Base-by-base conservation (phyloP, 2,113 vertebrate species). In the Australoheros scitulus region DNA sequence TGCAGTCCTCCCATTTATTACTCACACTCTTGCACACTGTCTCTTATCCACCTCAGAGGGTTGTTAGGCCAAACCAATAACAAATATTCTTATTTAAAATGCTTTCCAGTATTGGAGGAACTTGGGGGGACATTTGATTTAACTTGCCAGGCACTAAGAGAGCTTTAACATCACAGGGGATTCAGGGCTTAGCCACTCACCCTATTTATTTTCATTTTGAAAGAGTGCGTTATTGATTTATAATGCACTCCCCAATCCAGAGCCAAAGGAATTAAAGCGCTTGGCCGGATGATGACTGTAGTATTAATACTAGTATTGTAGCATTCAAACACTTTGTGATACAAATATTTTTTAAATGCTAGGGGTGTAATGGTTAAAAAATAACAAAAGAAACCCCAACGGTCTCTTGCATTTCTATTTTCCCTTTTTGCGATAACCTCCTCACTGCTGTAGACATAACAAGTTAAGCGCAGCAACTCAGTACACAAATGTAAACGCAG, bases 171-270 rank as follows among this genome's bases (percentile, higher is more conserved):
- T 87, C 87, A 88, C 79, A 63, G 68, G 84, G 86, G 90, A 91
- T 78, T 87, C n/a, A 3, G 77, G 79, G 78, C 79, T 91, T 92
- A 90, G 81, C 89, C 76, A 85, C 76, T 79, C 64, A 79, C 76
- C 58, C 57, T 82, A 72, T 93, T 86, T 86, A 86, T 92, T 91
- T 91, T 91, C 56, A 82, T 91, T 93, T 91, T 90, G 56, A 86
- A 90, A 92, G 77, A 88, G 84, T 86, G 58, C 18, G 55, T 86
- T 91, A 92, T 93, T 93, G 90, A 92, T 93, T 93, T 88, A 82
- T 92, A 79, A 87, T 87, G 81, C 86, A 83, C 64, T 84, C 29
- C 58, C 58, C 79, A 22, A 65, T 78, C 38, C 61, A 85, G 80
- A 82, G 74, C 63, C 2, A 10, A 47, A 70, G 76, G 84, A 87